Conservation (phyloP, 2,113 vertebrate genomes). For the Oplegnathus fasciatus region DNA sequence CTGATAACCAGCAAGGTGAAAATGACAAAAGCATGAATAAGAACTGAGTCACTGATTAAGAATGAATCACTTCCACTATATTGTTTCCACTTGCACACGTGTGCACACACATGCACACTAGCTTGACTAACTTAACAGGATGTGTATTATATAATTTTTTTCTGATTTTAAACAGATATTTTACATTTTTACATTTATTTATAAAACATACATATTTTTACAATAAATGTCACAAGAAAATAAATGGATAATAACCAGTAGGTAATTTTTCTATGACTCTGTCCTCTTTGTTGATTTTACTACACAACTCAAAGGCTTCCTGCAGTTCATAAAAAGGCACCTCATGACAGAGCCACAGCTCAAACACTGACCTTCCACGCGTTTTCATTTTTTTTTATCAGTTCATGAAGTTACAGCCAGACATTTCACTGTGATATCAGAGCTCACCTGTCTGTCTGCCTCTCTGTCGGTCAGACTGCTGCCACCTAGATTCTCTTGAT, state of each 20-base stretch:
- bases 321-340: neutral
- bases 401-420: neutral
- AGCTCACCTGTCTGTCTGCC: neutral
- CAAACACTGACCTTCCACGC: neutral
- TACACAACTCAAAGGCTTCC: neutral
- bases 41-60: slow-evolving; percentile 36
- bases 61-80: slow-evolving; percentile 7
- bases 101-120: neutral
- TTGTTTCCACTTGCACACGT: neutral
- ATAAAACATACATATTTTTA: too few relatives aligned
- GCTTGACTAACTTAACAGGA: neutral
- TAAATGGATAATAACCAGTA: too few relatives aligned
- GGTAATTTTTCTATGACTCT: too few relatives aligned
- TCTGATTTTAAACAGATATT: neutral
- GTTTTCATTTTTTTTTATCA: neutral
- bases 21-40: slow-evolving; percentile 51
- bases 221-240: too few relatives aligned
- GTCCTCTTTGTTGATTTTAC: neutral
- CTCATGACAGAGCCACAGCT: neutral
- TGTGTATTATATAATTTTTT: too few relatives aligned
- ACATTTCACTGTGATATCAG: too few relatives aligned
- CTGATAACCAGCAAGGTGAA: slow-evolving; percentile 63
- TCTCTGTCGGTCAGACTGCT: neutral
- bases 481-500: too few relatives aligned
- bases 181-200: neutral